phyloP scores from a whole-genome alignment of 2,888 invertebrate genomes.

The Aphodius granarius region DNA sequence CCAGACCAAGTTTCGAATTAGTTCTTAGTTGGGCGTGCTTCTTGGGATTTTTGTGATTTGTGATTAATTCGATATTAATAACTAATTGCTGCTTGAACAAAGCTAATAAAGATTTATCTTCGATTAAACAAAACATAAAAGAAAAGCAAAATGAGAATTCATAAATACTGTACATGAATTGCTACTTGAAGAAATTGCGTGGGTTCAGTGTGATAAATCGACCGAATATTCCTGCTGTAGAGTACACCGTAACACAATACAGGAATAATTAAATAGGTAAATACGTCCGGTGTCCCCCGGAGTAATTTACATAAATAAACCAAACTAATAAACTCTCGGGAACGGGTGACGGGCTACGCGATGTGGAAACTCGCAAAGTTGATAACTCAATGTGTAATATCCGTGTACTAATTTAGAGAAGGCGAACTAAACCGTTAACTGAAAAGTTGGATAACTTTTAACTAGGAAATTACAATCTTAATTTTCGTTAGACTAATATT shows the following conservation, averaged over 20 bases:
- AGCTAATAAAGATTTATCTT: too few relatives aligned
- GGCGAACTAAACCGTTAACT: constrained; percentile 5
- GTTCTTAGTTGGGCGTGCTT: too few relatives aligned
- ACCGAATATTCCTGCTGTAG: not conserved
- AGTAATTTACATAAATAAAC: constrained; percentile 7
- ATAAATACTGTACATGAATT: too few relatives aligned
- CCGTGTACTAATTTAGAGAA: not conserved
- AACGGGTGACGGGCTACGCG: not conserved
- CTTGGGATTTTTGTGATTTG: too few relatives aligned
- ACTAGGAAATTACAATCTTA: constrained; percentile 12
- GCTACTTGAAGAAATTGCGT: too few relatives aligned
- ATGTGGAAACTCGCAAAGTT: constrained; percentile 12
- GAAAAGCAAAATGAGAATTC: too few relatives aligned
- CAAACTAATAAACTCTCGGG: constrained; percentile 4
- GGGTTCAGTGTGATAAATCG: not conserved
- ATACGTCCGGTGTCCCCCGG: not conserved
- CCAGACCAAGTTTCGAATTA: too few relatives aligned
- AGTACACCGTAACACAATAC: not conserved
- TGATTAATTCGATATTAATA: too few relatives aligned
- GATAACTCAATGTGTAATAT: constrained; percentile 4
- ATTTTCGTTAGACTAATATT: not conserved
- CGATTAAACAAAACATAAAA: too few relatives aligned
- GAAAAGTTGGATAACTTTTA: constrained; percentile 10
- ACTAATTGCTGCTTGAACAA: too few relatives aligned
- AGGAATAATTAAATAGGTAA: not conserved